phyloP scores from a whole-genome alignment of 2,888 invertebrate genomes.

The Petrolisthes cinctipes region DNA sequence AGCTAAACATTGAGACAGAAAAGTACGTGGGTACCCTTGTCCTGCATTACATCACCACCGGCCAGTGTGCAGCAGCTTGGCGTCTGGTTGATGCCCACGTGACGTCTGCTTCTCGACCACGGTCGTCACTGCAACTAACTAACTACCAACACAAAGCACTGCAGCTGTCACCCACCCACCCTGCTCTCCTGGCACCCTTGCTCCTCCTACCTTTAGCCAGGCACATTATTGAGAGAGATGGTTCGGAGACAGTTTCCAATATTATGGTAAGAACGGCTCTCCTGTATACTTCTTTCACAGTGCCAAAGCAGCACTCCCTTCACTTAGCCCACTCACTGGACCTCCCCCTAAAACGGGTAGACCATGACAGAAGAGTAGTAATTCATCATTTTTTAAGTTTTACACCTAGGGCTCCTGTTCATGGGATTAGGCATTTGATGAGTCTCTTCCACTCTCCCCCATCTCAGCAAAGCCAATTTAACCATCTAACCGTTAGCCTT shows the following conservation, averaged over 20 bases:
- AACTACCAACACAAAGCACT: not conserved
- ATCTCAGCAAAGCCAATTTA: no score
- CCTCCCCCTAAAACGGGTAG: no score
- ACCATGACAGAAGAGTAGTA: no score
- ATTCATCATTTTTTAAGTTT: no score
- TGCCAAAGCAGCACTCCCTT: no score
- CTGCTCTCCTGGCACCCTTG: not conserved
- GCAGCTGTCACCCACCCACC: not conserved
- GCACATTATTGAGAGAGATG: not conserved
- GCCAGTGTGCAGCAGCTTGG: not conserved
- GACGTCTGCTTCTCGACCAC: not conserved
- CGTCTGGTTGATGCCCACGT: not conserved
- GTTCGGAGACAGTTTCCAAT: not conserved
- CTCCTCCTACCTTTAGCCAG: slow-evolving; percentile 2
- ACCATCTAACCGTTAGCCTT: no score
- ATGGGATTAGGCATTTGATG: no score
- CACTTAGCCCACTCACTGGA: no score
- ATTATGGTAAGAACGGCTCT: not conserved
- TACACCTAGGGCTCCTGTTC: no score
- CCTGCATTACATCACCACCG: not conserved
- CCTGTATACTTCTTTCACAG: no score
- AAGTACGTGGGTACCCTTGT: not conserved
- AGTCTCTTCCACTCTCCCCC: no score
- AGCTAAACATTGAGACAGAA: not conserved
- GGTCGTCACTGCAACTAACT: not conserved